These are phyloP conservation scores for Engystomops pustulosus DNA, from an alignment of 2,113 vertebrate genomes.

Conservation along the genomic window DNA sequence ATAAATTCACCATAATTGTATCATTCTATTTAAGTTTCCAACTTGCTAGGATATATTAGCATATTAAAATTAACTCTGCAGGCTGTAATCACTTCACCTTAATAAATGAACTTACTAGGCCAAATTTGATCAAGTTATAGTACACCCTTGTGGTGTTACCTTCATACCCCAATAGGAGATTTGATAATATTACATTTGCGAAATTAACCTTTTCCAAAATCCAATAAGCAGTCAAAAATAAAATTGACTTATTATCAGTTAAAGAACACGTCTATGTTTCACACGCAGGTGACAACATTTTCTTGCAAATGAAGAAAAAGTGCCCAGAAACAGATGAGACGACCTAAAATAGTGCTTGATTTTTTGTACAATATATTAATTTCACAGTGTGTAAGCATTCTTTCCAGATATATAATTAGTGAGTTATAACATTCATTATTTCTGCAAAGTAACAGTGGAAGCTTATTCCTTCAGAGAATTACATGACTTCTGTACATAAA, in stretches of 20 bases:
- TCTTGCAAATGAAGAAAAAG: slow-evolving; percentile 54
- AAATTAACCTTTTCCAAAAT: slow-evolving; percentile 75
- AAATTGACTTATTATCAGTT: slow-evolving; percentile 58
- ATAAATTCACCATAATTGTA: slow-evolving; percentile 74
- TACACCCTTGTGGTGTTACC: slow-evolving; percentile 74
- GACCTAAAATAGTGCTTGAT: background rate
- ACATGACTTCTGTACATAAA: slow-evolving; percentile 29
- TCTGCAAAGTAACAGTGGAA: background rate
- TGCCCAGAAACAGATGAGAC: background rate
- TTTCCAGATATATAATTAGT: slow-evolving; percentile 3
- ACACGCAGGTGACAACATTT: slow-evolving; percentile 60
- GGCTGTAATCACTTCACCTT: slow-evolving; percentile 74
- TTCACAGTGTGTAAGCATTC: background rate
- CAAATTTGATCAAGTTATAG: slow-evolving; percentile 76
- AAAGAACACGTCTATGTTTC: slow-evolving; percentile 9
- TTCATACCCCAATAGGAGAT: slow-evolving; percentile 70
- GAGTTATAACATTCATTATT: slow-evolving; percentile 35
- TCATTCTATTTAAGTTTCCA: slow-evolving; percentile 73
- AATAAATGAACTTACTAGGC: slow-evolving; percentile 71
- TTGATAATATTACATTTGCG: slow-evolving; percentile 65
- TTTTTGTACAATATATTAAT: background rate
- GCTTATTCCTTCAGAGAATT: slow-evolving; percentile 5
- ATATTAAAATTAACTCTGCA: slow-evolving; percentile 78
- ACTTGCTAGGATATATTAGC: slow-evolving; percentile 73
- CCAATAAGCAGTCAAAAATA: slow-evolving; percentile 65